Conservation (phyloP, 2,888 invertebrate genomes). For the Tipula helvola region DNA sequence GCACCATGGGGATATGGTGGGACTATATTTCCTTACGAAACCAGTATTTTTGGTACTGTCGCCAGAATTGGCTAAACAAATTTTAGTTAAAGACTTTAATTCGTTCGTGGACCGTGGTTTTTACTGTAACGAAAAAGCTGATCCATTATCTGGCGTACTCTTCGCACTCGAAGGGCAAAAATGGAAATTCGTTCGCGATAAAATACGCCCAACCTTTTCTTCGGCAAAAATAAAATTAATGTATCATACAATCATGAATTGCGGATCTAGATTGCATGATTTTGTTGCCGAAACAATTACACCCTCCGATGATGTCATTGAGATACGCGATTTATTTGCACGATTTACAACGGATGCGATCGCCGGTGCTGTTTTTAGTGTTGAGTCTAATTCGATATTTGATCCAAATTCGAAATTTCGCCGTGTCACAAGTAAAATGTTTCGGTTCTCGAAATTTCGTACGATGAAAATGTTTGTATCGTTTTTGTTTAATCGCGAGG, state of each 20-base stretch:
- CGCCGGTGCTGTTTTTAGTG: slow-evolving; percentile 43
- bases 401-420: slow-evolving; percentile 43
- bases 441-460: slow-evolving; percentile 19
- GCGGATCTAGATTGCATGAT: slow-evolving; percentile 9
- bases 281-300: slow-evolving; percentile 9
- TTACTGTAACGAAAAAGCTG: slow-evolving; percentile 15
- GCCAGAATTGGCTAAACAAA: slow-evolving; percentile 13
- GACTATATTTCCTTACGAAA: slow-evolving; percentile 12
- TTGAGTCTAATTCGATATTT: slow-evolving; percentile 45
- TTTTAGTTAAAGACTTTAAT: slow-evolving; percentile 14
- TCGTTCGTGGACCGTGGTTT: slow-evolving; percentile 14
- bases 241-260: slow-evolving; percentile 12
- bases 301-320: slow-evolving; percentile 5
- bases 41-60: slow-evolving; percentile 12
- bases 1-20: slow-evolving; percentile 16
- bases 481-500: slow-evolving; percentile 8
- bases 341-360: slow-evolving; percentile 21
- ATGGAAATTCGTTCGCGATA: slow-evolving; percentile 22
- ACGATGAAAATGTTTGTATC: slow-evolving; percentile 11
- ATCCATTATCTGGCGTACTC: slow-evolving; percentile 22
- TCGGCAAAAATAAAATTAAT: slow-evolving; percentile 16
- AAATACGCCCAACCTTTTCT: slow-evolving; percentile 16
- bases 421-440: slow-evolving; percentile 37
- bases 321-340: slow-evolving; percentile 12
- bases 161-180: slow-evolving; percentile 22